Percentiles rank a stretch among this genome's conserved stretches.
phyloP scores from a whole-genome alignment of 2,888 invertebrate genomes.

The Trachelus stipa region DNA sequence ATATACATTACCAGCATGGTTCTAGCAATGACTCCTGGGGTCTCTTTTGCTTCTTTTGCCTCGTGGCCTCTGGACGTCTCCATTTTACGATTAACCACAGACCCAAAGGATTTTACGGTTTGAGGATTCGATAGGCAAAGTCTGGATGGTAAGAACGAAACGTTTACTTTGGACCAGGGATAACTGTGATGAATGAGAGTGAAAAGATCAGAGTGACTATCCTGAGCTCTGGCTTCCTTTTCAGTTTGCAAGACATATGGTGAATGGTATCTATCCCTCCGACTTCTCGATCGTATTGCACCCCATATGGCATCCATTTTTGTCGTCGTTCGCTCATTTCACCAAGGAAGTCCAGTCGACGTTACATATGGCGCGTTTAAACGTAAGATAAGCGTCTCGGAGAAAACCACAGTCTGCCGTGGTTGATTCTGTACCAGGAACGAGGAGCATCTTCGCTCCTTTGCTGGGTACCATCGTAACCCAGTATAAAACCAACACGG shows the following conservation, averaged over 20 bases:
- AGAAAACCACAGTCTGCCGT: neutral
- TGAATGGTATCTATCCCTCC: slow-evolving; percentile 31
- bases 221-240: slow-evolving; percentile 24
- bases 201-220: neutral
- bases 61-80: neutral
- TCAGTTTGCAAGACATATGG: slow-evolving; percentile 40
- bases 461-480: neutral
- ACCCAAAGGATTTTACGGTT: neutral
- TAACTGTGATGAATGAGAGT: neutral
- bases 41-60: neutral
- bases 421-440: neutral
- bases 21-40: slow-evolving; percentile 18
- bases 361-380: slow-evolving; percentile 45
- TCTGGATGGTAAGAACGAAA: neutral
- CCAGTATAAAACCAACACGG: neutral
- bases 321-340: slow-evolving; percentile 1
- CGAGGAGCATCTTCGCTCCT: neutral
- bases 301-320: slow-evolving; percentile 52
- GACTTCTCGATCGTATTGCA: slow-evolving; percentile 49
- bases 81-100: neutral
- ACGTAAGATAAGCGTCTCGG: neutral
- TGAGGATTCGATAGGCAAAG: neutral
- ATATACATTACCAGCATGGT: slow-evolving; percentile 60
- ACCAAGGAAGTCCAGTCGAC: slow-evolving; percentile 25
- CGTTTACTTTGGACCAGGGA: neutral